Conservation (phyloP, 1,140 invertebrate species). For the Melitaea cinxia region DNA sequence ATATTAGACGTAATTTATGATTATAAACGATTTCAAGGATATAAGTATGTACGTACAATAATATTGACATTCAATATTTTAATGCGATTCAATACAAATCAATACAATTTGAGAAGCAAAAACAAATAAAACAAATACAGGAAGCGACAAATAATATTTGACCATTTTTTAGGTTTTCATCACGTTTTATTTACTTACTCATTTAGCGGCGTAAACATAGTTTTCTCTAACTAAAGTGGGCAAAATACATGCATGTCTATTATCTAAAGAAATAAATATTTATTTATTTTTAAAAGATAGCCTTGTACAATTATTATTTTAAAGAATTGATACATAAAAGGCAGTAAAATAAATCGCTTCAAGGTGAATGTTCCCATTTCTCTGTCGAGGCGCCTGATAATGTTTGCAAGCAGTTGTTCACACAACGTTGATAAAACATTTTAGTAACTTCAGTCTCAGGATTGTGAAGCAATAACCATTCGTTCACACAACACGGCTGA, state of each 20-base stretch:
- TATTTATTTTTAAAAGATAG: too few species aligned
- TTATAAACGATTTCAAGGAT: too few species aligned
- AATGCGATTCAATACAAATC: background rate
- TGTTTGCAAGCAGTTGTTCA: constrained; percentile 52
- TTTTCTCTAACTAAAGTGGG: background rate
- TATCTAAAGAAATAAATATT: too few species aligned
- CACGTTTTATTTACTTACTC: background rate
- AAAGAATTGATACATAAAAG: too few species aligned
- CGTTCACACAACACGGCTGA: constrained; percentile 9
- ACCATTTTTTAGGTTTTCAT: background rate
- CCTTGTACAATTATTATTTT: too few species aligned
- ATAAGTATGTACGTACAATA: background rate
- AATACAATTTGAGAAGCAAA: background rate
- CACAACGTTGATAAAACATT: constrained; percentile 35
- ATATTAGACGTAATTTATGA: too few species aligned
- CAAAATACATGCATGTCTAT: too few species aligned
- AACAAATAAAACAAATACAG: background rate
- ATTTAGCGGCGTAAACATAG: background rate
- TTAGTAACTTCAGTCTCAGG: constrained; percentile 17
- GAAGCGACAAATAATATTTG: background rate
- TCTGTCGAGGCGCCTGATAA: constrained; percentile 46
- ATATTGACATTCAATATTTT: background rate
- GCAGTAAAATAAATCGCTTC: background rate
- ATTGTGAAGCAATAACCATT: constrained; percentile 23
- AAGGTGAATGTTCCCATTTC: constrained; percentile 32